Base-by-base conservation (phyloP, 2,888 invertebrate genomes). In the Neria commutata region DNA sequence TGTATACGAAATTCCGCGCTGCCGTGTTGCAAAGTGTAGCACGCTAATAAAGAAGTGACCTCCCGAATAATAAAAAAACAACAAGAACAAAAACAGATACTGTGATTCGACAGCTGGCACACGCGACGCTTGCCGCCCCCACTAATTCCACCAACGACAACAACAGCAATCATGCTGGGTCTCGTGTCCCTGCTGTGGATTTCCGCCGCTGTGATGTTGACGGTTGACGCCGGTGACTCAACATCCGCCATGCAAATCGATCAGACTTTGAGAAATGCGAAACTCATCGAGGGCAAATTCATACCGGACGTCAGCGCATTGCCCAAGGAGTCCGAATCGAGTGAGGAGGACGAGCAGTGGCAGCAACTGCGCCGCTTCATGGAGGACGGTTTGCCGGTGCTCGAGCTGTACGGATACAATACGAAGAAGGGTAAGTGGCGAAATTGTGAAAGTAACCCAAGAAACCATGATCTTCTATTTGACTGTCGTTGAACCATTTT, bases 341-440 rank as follows among this genome's bases (percentile, higher is more conserved):
- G 53, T 5, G 29, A 51, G n/a, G 75, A 77, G 56, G 79, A 78
- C 58, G 81, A 80, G 34, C 77, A 79, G 61, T 79, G 77, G 78
- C 79, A 78, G 61, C 79, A 80, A 37, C 73, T 78, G 57, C 69
- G 72, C 52, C 78, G 74, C 54, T 80, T 79, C 64, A 71, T 79
- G 67, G 80, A 80, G 57, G 79, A 80, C 62, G 81, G 81, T 29
- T 72, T 81, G 64, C 78, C 80, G 5, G 76, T 80, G 52, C 69
- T 81, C 64, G 81, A 81, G 55, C 67, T 78, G 19, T 78, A 80
- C 60, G 81, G 80, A 66, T 81, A 79, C 61, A 78, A 77, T 62
- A 65, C 74, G 16, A 78, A 69, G 60, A 74, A 71, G 68, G 81
- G 81, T 81, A 58, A 78, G 75, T 67, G 46, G 14, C n/a, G 11